Base-by-base conservation (phyloP, 1,140 invertebrate genomes). In the Meloidogyne floridensis region DNA sequence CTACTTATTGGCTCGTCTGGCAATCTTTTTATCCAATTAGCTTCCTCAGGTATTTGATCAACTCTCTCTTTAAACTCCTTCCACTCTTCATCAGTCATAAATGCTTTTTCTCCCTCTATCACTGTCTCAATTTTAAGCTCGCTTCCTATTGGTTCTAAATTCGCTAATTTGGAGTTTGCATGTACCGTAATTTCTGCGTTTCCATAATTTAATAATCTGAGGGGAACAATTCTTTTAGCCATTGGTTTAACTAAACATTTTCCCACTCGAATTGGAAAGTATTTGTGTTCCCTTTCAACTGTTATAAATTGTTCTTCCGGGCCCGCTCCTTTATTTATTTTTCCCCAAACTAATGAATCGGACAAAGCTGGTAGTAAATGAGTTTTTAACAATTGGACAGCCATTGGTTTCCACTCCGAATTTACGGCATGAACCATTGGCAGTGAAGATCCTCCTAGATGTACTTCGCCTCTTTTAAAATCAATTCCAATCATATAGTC, bases 331-430 rank as follows among this genome's bases (percentile, higher is more conserved):
- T 10, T 10, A 8, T 80, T 51, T 79, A 82, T 82, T 13, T 43
- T 8, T 8, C 72, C 79, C 51, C 8, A 43, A 32, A 42, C 15
- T 3, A 80, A 13, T 7, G 73, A 74, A 47, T 80, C 79, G 0
- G 79, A 80, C 9, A 32, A 32, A 7, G 79, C 80, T 81, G 43
- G n/a, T 0, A 78, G 18, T 9, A 80, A 54, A 13, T 15, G 11
- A 2, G 20, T 15, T n/a, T 78, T 11, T 65, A 8, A 18, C 10
- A 78, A 6, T 4, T 18, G 32, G 2, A 80, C 77, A 7, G 13
- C n/a, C 32, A 80, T 2, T 42, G 43, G 43, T 11, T 32, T 71
- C 70, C 70, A 72, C 3, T 10, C 32, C 7, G 4, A 72, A 10
- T 72, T 47, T 47, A 47, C 6, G 2, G 43, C 47, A 43, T 72